These are phyloP conservation scores for Cryptocheilus praepositus DNA, from an alignment of 2,888 invertebrate genomes.

Conservation along the genomic window DNA sequence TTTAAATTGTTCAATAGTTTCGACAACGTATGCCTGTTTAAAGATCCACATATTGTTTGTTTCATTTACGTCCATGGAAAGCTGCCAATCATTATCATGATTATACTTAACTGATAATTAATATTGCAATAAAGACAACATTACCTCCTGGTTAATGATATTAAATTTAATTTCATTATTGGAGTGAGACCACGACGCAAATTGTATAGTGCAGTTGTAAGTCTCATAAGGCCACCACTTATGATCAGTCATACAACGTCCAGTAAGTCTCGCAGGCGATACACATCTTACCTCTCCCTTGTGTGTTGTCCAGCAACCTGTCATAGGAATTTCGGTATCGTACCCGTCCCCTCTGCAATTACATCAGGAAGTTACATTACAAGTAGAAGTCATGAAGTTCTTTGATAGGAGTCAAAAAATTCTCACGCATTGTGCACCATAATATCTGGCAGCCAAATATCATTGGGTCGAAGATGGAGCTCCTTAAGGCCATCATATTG, in stretches of 20 bases:
- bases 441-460: conserved; percentile 86
- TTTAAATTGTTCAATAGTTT: conserved; percentile 75
- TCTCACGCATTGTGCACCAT: conserved; percentile 82
- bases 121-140: background rate
- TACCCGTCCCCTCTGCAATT: background rate
- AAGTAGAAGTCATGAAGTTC: background rate
- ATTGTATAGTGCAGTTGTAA: conserved; percentile 79
- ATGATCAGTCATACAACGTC: conserved; percentile 78
- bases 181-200: conserved; percentile 81
- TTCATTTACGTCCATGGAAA: conserved; percentile 12
- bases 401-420: background rate
- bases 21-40: conserved; percentile 69
- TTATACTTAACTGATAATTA: background rate
- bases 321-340: conserved; percentile 27
- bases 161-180: conserved; percentile 79
- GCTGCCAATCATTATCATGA: conserved; percentile 16
- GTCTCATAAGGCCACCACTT: conserved; percentile 81
- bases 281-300: conserved; percentile 80
- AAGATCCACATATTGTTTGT: conserved; percentile 78
- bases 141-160: conserved; percentile 58
- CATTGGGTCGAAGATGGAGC: conserved; percentile 79
- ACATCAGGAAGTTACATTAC: background rate
- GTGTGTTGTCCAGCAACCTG: conserved; percentile 76
- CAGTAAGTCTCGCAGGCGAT: conserved; percentile 77
- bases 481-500: conserved; percentile 80